phyloP scores from a whole-genome alignment of 1,140 invertebrate genomes.

The Philotrypesis tridentata region DNA sequence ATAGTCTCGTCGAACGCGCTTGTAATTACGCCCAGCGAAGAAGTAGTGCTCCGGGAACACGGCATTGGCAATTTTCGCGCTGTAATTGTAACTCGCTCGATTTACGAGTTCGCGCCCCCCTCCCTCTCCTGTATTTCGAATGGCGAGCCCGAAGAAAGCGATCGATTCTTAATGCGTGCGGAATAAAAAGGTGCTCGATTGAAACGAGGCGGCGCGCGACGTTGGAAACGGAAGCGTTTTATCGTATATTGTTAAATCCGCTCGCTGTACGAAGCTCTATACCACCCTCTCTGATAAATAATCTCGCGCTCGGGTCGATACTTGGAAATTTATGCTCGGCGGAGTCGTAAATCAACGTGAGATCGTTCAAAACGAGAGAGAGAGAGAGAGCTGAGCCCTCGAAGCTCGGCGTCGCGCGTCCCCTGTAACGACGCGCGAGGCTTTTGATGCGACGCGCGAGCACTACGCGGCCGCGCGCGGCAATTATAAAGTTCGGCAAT shows the following conservation, averaged over 20 bases:
- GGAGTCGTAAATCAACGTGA: neutral
- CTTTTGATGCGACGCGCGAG: neutral
- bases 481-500: slow-evolving; percentile 33
- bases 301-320: neutral
- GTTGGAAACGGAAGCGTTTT: neutral
- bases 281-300: neutral
- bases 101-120: slow-evolving; percentile 11
- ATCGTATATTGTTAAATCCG: neutral
- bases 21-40: neutral
- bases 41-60: slow-evolving; percentile 7
- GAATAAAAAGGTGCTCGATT: neutral
- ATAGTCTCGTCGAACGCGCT: slow-evolving; percentile 57
- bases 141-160: neutral
- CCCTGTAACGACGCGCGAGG: too few relatives aligned
- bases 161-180: neutral
- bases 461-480: neutral
- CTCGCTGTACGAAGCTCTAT: too few relatives aligned
- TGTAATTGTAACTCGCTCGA: slow-evolving; percentile 13
- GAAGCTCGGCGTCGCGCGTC: too few relatives aligned
- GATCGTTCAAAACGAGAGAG: neutral
- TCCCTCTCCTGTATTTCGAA: neutral
- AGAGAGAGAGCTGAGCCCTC: neutral
- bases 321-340: neutral
- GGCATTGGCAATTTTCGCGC: neutral
- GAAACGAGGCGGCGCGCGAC: neutral